Evolutionary conservation across 2,888 invertebrate species (phyloP), one percentile per base, ranked within the genome.

Genomic region (Zaprionus bogoriensis): DNA sequence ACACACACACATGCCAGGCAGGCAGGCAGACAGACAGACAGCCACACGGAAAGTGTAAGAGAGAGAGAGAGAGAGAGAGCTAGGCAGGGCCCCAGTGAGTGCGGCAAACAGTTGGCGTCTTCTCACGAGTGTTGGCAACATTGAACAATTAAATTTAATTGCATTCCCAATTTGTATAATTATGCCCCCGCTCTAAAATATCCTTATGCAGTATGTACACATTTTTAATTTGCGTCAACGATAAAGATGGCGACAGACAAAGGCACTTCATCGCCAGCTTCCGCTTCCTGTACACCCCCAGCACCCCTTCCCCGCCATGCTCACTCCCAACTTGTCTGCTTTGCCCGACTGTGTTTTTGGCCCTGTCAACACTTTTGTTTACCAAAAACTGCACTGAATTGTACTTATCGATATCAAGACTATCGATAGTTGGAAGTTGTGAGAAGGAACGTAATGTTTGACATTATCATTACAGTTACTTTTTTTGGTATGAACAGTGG

Each of bases 81-180:
- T 28, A 47, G 59, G 61, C 59, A 53, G 2, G 57, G 62, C 45
- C 27, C 51, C n/a, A n/a, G 51, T 45, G 59, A 44, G 20, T 44
- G 38, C 42, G 57, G 52, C 25, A 57, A 59, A 67, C 71, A 72
- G 63, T 72, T 72, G 71, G 46, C 60, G 59, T 45, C 63, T 72
- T 72, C 73, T 73, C 69, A 74, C 72, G 72, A 80, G 81, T 81
- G 78, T 63, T 59, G 74, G 67, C 66, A 78, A 74, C 82, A 75
- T 73, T 77, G 74, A 83, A 80, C 80, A 80, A 80, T 80, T 80
- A 86, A 86, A 86, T 87, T 86, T 86, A 86, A 86, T 86, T 87
- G 86, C 85, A 87, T 76, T 86, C 79, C 85, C 87, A 87, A 86
- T 86, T 86, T 86, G 87, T 87, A 85, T 86, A 87, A 86, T 86